Evolutionary conservation across 1,140 invertebrate species (phyloP), one percentile per base, ranked within the genome.

Genomic region (Drosophila lacteicornis): DNA sequence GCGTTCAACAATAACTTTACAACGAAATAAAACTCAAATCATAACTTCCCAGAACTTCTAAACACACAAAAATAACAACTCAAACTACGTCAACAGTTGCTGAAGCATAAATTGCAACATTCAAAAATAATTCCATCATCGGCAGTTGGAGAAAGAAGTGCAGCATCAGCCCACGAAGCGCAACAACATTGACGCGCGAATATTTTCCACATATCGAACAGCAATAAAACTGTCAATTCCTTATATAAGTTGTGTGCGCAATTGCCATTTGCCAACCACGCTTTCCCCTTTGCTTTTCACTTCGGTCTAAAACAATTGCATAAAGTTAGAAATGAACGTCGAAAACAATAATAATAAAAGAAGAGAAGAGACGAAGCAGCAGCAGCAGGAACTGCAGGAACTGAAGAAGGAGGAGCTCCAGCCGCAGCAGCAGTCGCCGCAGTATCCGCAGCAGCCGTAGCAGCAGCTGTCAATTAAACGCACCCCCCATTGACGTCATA

Each of bases 401-500:
- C 19, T 3, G 17, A 45, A 36, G 43, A 49, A 73, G 19, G 25
- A 55, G 40, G 13, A 66, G 27, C 11, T 36, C 33, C 6, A 33
- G 19, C 36, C 7, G 33, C 5, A 22, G 17, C 40, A 19, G n/a
- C 6, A 33, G 19, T 25, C 7, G 33, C 5, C 15, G 17, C 40
- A 19, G n/a, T 33, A 7, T 2, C 7, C 5, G 27, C 7, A 27
- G 19, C 33, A n/a, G 12, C 69, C 15, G n/a, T 13, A 43, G 36
- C 47, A 43, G 60, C 59, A 53, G 46, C 60, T 46, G 46, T 57
- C 71, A 76, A 55, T 75, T 71, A 69, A 69, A 55, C 33, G 25
- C 42, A 19, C 42, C 27, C 15, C 53, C 68, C 59, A 75, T 75
- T 76, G 71, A 76, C 61, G 71, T 75, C 71, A 76, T 75, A 75